phyloP scores from a whole-genome alignment of 2,888 invertebrate species.

The Drosophila parthenogenetica region DNA sequence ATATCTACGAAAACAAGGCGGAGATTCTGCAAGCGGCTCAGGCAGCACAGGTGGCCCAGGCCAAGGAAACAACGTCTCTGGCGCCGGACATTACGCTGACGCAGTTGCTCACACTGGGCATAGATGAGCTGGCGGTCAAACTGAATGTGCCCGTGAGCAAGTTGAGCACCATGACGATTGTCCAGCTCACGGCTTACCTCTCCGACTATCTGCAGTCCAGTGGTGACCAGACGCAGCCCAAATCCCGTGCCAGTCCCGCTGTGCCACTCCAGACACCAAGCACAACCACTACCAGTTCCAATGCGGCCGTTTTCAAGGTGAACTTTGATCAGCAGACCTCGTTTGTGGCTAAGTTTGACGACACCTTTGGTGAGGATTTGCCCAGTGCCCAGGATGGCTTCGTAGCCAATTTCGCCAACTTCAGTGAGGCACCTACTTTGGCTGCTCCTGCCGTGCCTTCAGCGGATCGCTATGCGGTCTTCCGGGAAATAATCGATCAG shows the following conservation, averaged over 20 bases:
- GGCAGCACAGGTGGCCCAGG: constrained; percentile 42
- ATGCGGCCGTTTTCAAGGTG: constrained; percentile 82
- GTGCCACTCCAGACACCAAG: constrained; percentile 29
- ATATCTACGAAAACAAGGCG: constrained; percentile 84
- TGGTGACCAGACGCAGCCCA: constrained; percentile 84
- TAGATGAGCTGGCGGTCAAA: constrained; percentile 92
- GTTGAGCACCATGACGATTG: constrained; percentile 93
- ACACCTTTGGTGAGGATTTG: constrained; percentile 87
- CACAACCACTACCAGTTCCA: constrained; percentile 4
- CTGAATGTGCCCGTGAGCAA: constrained; percentile 91
- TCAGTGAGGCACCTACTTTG: constrained; percentile 79
- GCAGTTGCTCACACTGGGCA: constrained; percentile 92
- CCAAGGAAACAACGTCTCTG: constrained; percentile 56
- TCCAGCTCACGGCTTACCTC: constrained; percentile 93
- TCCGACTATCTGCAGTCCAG: constrained; percentile 86
- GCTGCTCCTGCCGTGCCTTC: constrained; percentile 85
- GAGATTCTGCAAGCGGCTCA: constrained; percentile 81
- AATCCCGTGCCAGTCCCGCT: constrained; percentile 41
- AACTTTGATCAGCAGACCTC: constrained; percentile 85
- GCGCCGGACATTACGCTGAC: constrained; percentile 91
- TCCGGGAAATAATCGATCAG: constrained; percentile 93
- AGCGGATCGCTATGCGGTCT: constrained; percentile 94
- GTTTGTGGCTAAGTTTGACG: constrained; percentile 88
- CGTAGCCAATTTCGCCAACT: constrained; percentile 89
- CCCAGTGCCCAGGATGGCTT: constrained; percentile 84